Evolutionary conservation across 2,888 invertebrate species (phyloP), one percentile per base, ranked within the genome.

Genomic region (Epiperipatus broadwayi): DNA sequence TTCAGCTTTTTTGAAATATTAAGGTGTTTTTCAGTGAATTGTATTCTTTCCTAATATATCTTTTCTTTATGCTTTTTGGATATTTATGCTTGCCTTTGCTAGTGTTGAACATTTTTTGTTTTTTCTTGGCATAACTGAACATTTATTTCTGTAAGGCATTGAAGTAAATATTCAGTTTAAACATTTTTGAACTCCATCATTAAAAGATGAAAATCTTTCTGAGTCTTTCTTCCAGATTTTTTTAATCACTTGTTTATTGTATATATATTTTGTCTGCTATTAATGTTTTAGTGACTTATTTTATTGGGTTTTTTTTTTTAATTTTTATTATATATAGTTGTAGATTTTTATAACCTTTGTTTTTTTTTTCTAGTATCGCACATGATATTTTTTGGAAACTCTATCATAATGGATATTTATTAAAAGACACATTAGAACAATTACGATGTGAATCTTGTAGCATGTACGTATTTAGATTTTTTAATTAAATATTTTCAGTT

Each of bases 371-470:
- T 60, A 85, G 89, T 55, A 77, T 93, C 53, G 75, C 79, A 1
- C 97, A 97, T 61, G 72, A 74, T 43, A 72, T 95, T 53, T 97
- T 97, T 57, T 59, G 75, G 48, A 72, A 76, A 51, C 66, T 95
- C 12, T 69, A 78, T 49, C 67, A 75, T 5, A 78, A 80, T 49
- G 85, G 83, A 0, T 85, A 76, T 53, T 72, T 91, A 32, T 66
- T 72, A 30, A 73, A 73, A 0, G 77, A 87, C 52, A 69, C 75
- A 0, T 77, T 95, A 1, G 89, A 95, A 41, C 97, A 97, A 58
- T 65, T 95, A 30, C 70, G 78, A 33, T 97, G 97, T 57, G 70
- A 75, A 48, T 74, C 74, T 38, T 97, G 97, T 57, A 67, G 83
- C 52, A 70, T 80, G 52, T 73, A 49, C 46, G 49, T 37, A 18